These are phyloP conservation scores for Drosophila pegasa DNA, from an alignment of 2,888 invertebrate genomes.

Conservation along the genomic window DNA sequence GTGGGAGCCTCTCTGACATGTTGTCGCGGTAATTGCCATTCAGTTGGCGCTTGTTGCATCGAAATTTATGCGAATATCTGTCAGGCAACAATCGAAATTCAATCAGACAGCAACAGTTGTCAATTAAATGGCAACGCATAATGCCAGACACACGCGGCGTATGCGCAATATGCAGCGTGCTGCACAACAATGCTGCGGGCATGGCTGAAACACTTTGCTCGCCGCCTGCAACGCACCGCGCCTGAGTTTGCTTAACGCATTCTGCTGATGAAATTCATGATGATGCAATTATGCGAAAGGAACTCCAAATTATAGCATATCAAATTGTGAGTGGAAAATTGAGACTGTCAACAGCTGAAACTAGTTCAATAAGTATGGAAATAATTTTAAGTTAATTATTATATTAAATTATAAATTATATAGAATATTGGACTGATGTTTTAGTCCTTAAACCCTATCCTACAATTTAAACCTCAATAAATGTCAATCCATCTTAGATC, in stretches of 20 bases:
- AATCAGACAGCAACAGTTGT: slow-evolving; percentile 79
- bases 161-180: slow-evolving; percentile 53
- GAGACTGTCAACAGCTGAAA: not conserved
- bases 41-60: slow-evolving; percentile 45
- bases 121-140: slow-evolving; percentile 47
- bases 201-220: slow-evolving; percentile 39
- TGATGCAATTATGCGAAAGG: not conserved
- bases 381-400: too few relatives aligned
- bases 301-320: not conserved
- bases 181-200: not conserved
- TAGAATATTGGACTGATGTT: too few relatives aligned
- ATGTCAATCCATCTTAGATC: too few relatives aligned
- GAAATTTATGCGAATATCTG: slow-evolving; percentile 58
- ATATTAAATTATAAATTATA: too few relatives aligned
- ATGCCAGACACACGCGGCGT: slow-evolving; percentile 44
- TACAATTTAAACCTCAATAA: too few relatives aligned
- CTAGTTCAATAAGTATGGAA: not conserved
- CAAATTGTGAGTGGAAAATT: not conserved
- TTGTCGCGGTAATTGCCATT: slow-evolving; percentile 51
- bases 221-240: slow-evolving; percentile 23
- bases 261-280: not conserved
- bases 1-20: slow-evolving; percentile 20
- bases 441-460: too few relatives aligned
- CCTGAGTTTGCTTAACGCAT: not conserved
- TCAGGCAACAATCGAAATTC: slow-evolving; percentile 67